Percentiles rank a stretch among this genome's conserved stretches.
phyloP scores from a whole-genome alignment of 2,888 invertebrate species.

The Artemia sp. region DNA sequence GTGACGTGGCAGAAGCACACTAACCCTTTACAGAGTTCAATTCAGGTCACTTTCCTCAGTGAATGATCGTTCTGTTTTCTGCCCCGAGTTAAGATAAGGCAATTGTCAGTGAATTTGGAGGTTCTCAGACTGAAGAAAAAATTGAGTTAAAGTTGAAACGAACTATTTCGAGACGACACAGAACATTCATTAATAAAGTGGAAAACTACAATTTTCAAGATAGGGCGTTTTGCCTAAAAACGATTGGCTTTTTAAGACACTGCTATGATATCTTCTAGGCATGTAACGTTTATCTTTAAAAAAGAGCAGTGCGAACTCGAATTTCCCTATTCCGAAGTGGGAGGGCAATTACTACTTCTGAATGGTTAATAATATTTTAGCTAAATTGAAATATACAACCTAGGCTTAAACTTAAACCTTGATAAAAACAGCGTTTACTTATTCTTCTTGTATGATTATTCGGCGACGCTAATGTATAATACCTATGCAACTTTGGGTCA shows the following conservation, averaged over 20 bases:
- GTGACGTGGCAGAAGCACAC: background rate
- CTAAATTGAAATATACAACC: too few species aligned
- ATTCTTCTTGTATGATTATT: too few species aligned
- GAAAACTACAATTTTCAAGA: constrained; percentile 1
- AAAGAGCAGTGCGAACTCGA: too few species aligned
- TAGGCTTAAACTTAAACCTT: too few species aligned
- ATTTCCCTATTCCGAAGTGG: too few species aligned
- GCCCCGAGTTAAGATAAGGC: constrained; percentile 13
- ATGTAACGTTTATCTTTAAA: too few species aligned
- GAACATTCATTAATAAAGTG: background rate
- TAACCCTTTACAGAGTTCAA: constrained; percentile 7
- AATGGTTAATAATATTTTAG: too few species aligned
- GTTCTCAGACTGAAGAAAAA: background rate
- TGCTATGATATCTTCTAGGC: too few species aligned
- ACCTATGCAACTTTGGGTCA: too few species aligned
- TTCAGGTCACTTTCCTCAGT: background rate
- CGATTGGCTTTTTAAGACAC: background rate
- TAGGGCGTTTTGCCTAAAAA: constrained; percentile 10
- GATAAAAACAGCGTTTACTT: too few species aligned
- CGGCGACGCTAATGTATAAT: too few species aligned
- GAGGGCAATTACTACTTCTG: too few species aligned
- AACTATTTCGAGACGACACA: background rate
- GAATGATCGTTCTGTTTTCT: background rate
- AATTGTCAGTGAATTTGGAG: background rate
- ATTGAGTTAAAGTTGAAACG: background rate